phyloP scores from a whole-genome alignment of 2,888 invertebrate species.

The Gymnocheta viridis region DNA sequence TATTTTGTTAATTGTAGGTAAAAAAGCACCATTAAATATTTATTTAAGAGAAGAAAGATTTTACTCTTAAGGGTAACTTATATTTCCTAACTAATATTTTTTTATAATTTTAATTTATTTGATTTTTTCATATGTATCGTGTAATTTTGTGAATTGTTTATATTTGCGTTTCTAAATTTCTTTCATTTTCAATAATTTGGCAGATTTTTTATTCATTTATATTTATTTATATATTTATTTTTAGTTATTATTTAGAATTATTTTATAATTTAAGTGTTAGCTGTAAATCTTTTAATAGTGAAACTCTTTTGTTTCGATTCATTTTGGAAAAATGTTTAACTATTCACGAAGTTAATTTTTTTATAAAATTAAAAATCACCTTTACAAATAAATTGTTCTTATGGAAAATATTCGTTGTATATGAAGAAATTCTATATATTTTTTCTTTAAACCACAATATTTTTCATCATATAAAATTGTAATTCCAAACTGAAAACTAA shows the following conservation, averaged over 20 bases:
- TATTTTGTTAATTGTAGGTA: slow-evolving; percentile 16
- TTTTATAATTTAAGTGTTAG: slow-evolving; percentile 8
- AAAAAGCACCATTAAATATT: slow-evolving; percentile 54
- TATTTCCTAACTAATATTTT: slow-evolving; percentile 57
- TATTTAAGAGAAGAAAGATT: slow-evolving; percentile 18
- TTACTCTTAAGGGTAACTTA: slow-evolving; percentile 12
- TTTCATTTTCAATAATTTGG: slow-evolving; percentile 47
- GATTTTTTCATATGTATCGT: slow-evolving; percentile 52
- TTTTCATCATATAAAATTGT: slow-evolving; percentile 5
- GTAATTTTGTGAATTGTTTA: slow-evolving; percentile 66
- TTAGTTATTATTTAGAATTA: slow-evolving; percentile 5
- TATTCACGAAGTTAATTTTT: background rate
- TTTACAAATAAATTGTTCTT: slow-evolving; percentile 40
- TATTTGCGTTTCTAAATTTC: slow-evolving; percentile 29
- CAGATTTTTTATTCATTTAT: slow-evolving; percentile 36
- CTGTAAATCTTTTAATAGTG: slow-evolving; percentile 24
- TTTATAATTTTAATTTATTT: background rate
- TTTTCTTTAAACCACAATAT: slow-evolving; percentile 33
- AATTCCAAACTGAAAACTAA: background rate
- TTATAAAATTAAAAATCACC: slow-evolving; percentile 1
- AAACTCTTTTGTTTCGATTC: slow-evolving; percentile 41
- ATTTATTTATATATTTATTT: slow-evolving; percentile 12
- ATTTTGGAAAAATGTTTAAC: background rate
- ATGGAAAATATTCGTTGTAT: slow-evolving; percentile 70
- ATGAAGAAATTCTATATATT: slow-evolving; percentile 60